phyloP scores from a whole-genome alignment of 2,888 invertebrate species.

The Taphrorychus bicolor region DNA sequence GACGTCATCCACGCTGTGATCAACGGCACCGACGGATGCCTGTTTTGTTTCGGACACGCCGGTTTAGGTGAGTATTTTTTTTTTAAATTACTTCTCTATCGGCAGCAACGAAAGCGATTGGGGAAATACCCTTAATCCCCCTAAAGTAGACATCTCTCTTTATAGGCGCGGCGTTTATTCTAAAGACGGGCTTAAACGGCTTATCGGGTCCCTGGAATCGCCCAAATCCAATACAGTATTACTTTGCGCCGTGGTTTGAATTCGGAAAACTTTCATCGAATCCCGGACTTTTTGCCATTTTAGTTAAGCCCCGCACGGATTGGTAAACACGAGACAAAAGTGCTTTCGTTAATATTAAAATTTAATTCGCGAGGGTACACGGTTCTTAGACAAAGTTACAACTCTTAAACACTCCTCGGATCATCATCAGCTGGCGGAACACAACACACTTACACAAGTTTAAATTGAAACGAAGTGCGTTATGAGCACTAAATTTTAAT shows the following conservation, averaged over 20 bases:
- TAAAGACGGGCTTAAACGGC: slow-evolving; percentile 52
- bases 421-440: slow-evolving; percentile 28
- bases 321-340: background rate
- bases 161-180: slow-evolving; percentile 56
- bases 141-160: slow-evolving; percentile 53
- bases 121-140: slow-evolving; percentile 50
- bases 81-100: background rate
- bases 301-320: background rate
- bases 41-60: slow-evolving; percentile 89
- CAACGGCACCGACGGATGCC: slow-evolving; percentile 91
- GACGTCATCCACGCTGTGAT: slow-evolving; percentile 96
- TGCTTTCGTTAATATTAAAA: slow-evolving; percentile 12
- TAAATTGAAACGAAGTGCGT: slow-evolving; percentile 44
- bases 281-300: slow-evolving; percentile 8
- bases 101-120: background rate
- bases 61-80: slow-evolving; percentile 73
- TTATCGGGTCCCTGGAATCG: slow-evolving; percentile 56
- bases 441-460: slow-evolving; percentile 37
- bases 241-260: slow-evolving; percentile 42
- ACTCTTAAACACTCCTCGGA: slow-evolving; percentile 37
- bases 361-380: slow-evolving; percentile 17
- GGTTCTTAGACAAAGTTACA: slow-evolving; percentile 8
- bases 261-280: slow-evolving; percentile 23
- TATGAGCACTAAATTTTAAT: slow-evolving; percentile 45
- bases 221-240: slow-evolving; percentile 53